Evolutionary conservation across 2,113 vertebrate genomes (phyloP).

Genomic region (Dascyllus trimaculatus): DNA sequence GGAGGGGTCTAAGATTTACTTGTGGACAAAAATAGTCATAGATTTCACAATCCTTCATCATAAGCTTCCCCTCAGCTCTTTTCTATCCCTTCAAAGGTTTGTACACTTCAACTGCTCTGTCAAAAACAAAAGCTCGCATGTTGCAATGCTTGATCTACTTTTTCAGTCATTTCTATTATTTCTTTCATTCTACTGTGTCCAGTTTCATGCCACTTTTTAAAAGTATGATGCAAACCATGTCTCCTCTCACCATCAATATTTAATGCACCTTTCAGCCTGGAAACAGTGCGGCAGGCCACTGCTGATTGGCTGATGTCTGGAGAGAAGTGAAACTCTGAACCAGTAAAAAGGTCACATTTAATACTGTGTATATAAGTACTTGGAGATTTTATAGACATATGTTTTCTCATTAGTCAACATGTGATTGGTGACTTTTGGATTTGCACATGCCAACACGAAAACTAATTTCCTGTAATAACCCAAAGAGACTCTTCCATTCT

Average conservation of each 20-base stretch:
- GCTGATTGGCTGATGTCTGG: conserved; percentile 65
- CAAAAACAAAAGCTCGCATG: conserved; percentile 13
- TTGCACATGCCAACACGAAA: not conserved
- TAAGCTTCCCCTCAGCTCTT: not conserved
- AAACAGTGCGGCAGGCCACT: conserved; percentile 63
- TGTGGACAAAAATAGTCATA: not conserved
- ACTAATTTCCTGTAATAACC: not conserved
- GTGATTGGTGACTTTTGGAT: conserved; percentile 9
- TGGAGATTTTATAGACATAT: conserved; percentile 11
- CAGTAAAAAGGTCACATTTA: conserved; percentile 55
- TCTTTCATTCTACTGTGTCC: conserved; percentile 2
- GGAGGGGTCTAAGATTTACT: not conserved
- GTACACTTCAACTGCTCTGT: not conserved
- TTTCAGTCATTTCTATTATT: conserved; percentile 22
- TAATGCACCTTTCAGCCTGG: conserved; percentile 70
- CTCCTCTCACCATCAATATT: conserved; percentile 73
- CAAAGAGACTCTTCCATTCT: not conserved
- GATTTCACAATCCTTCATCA: not conserved
- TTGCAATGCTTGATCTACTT: conserved; percentile 2
- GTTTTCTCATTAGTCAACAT: conserved; percentile 3
- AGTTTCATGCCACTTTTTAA: conserved; percentile 42
- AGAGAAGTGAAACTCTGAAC: conserved; percentile 51
- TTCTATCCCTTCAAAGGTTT: not conserved
- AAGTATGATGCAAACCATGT: conserved; percentile 52
- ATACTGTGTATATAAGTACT: conserved; percentile 4